Evolutionary conservation across 2,113 vertebrate genomes (phyloP).

Genomic region (Psophia crepitans): DNA sequence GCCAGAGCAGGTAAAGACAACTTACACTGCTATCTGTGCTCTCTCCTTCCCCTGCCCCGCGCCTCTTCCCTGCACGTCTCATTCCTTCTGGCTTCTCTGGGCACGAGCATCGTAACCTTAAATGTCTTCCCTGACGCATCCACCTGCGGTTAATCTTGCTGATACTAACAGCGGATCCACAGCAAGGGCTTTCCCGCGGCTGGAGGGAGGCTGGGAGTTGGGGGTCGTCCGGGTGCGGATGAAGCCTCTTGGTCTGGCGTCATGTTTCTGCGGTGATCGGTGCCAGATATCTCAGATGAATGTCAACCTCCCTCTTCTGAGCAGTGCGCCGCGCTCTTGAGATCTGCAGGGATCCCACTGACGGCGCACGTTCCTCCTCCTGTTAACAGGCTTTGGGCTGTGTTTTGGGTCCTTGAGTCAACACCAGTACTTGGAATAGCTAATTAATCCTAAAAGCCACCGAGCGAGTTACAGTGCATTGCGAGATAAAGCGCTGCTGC

Average conservation of each 20-base stretch:
- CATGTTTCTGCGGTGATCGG: fast-evolving
- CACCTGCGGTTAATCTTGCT: background rate
- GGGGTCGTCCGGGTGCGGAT: background rate
- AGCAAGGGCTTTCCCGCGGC: background rate
- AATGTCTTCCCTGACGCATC: background rate
- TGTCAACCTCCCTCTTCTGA: background rate
- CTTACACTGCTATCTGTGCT: background rate
- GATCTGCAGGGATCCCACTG: background rate
- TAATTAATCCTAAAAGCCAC: background rate
- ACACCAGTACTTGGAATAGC: background rate
- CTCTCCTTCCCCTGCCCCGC: background rate
- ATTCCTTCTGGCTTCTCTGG: background rate
- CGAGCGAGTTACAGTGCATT: background rate
- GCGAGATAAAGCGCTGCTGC: background rate
- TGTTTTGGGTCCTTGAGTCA: background rate
- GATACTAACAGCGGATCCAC: background rate
- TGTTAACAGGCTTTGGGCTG: background rate
- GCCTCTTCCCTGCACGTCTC: background rate
- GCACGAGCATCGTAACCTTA: background rate
- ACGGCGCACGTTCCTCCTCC: fast-evolving
- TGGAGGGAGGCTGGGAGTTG: background rate
- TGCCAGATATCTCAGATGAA: background rate
- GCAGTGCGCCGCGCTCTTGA: background rate
- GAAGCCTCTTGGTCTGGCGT: background rate
- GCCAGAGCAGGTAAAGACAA: slow-evolving; percentile 76